These are phyloP conservation scores for Montipora capricornis DNA, from an alignment of 64 coral and sea anemone genomes.

Conservation along the genomic window DNA sequence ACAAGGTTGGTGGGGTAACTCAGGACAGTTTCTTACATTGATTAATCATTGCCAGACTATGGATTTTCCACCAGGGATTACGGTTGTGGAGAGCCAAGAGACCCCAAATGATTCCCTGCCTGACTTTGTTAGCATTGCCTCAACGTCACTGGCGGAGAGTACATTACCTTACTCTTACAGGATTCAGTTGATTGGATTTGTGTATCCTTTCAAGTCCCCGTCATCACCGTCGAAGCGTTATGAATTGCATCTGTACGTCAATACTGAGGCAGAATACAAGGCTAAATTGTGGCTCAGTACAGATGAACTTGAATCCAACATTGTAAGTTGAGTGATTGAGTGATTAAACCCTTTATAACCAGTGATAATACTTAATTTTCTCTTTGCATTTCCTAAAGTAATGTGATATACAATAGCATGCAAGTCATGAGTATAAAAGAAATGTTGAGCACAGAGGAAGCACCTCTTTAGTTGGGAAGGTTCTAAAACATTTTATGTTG, in stretches of 20 bases:
- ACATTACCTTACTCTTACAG: neutral
- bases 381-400: too few relatives aligned
- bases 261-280: neutral
- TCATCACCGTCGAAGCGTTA: conserved; percentile 36
- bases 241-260: neutral
- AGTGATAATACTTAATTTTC: too few relatives aligned
- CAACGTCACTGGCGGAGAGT: conserved; percentile 13
- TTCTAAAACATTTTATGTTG: neutral
- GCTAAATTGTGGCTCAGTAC: conserved; percentile 33
- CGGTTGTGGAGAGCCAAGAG: conserved; percentile 32
- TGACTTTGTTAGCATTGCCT: conserved; percentile 59
- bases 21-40: conserved; percentile 66
- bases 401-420: too few relatives aligned
- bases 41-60: conserved; percentile 66
- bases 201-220: conserved; percentile 71
- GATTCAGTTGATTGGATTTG: conserved; percentile 62
- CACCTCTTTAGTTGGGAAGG: neutral
- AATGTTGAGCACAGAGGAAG: neutral
- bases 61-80: conserved; percentile 87
- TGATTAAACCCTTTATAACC: neutral
- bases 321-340: neutral
- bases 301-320: conserved; percentile 18
- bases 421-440: too few relatives aligned
- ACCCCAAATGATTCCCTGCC: conserved; percentile 52
- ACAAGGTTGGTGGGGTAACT: conserved; percentile 88